These are phyloP conservation scores for Beris morrisii DNA, from an alignment of 2,888 invertebrate genomes.

Conservation along the genomic window DNA sequence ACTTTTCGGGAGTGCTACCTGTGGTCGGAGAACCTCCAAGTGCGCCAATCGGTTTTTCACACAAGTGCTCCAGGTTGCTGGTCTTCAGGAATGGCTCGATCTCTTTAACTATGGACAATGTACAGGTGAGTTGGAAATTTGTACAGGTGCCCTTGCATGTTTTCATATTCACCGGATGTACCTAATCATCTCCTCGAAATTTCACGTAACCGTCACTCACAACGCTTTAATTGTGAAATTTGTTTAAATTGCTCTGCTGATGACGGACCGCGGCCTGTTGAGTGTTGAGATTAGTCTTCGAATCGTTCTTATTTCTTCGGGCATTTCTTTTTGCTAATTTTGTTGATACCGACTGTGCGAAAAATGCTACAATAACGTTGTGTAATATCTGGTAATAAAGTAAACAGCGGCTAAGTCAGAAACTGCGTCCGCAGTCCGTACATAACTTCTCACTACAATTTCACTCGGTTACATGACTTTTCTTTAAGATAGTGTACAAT, in stretches of 20 bases:
- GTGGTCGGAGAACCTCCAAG: constrained; percentile 51
- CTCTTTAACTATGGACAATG: constrained; percentile 58
- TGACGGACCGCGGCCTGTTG: no score
- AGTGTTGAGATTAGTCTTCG: no score
- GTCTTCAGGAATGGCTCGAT: constrained; percentile 59
- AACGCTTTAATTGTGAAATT: no score
- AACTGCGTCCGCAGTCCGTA: background rate
- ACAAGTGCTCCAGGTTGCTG: constrained; percentile 60
- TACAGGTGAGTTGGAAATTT: constrained; percentile 56
- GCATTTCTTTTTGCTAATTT: no score
- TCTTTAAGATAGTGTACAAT: background rate
- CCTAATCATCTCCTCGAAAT: no score
- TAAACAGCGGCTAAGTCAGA: background rate
- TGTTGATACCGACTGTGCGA: no score
- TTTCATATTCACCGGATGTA: background rate
- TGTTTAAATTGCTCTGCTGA: no score
- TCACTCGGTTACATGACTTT: no score
- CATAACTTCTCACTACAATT: background rate
- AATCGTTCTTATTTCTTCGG: no score
- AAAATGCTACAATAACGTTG: no score
- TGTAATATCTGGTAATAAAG: background rate
- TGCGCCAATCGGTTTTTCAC: constrained; percentile 62
- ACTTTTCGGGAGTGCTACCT: constrained; percentile 44
- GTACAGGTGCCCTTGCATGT: no score
- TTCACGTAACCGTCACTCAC: no score